These are phyloP conservation scores for Gallinago media DNA, from an alignment of 2,113 vertebrate species.

Conservation along the genomic window DNA sequence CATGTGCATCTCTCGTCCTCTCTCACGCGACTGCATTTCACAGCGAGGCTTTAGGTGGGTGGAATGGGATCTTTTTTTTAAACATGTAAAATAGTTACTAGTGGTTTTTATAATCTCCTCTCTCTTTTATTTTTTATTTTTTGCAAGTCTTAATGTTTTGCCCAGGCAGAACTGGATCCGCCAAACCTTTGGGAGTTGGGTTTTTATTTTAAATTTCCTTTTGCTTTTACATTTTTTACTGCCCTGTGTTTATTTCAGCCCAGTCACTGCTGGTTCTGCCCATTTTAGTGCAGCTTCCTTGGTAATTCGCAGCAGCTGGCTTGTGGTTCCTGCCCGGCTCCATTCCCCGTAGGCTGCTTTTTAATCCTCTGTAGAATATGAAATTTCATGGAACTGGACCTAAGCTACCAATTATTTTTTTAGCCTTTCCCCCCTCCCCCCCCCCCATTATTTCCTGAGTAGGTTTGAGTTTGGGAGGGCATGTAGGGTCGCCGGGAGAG, in stretches of 20 bases:
- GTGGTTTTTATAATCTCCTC: constrained; percentile 76
- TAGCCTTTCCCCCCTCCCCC: constrained; percentile 54
- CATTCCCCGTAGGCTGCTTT: constrained; percentile 60
- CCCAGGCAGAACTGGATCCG: constrained; percentile 70
- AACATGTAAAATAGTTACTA: constrained; percentile 75
- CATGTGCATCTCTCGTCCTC: constrained; percentile 67
- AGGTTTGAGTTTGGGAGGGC: constrained; percentile 57
- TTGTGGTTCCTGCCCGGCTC: constrained; percentile 61
- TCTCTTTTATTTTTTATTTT: constrained; percentile 74
- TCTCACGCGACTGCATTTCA: constrained; percentile 72
- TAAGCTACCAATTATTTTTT: constrained; percentile 68
- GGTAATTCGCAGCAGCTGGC: constrained; percentile 70
- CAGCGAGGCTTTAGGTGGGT: constrained; percentile 79
- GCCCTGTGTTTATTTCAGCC: constrained; percentile 63
- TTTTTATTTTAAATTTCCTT: constrained; percentile 49
- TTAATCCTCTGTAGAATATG: constrained; percentile 66
- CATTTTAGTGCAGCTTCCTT: constrained; percentile 73
- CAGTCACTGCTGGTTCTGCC: constrained; percentile 70
- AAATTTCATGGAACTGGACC: constrained; percentile 69
- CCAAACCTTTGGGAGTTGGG: constrained; percentile 65
- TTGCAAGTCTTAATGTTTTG: constrained; percentile 76
- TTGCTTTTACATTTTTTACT: constrained; percentile 68
- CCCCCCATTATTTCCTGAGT: constrained; percentile 34
- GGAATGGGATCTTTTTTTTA: constrained; percentile 78
- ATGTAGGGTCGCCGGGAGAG: neutral